A percentile compares a stretch with the other conserved stretches of the same genome.
Evolutionary conservation across 2,888 invertebrate species (phyloP).

Genomic region (Volucella inflata): DNA sequence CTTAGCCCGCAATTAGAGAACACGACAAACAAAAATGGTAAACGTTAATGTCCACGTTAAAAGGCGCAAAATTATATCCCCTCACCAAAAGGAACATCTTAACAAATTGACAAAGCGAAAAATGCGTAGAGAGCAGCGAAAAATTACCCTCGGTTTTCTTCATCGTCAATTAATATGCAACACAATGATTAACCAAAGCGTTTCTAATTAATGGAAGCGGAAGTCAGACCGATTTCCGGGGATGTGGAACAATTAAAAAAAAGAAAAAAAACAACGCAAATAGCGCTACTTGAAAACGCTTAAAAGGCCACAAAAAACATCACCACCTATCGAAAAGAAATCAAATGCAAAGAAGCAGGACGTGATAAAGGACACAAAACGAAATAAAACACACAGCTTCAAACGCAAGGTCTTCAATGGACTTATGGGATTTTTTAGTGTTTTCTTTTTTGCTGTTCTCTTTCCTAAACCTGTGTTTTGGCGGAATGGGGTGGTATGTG

Average conservation of each 20-base stretch:
- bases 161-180: conserved; percentile 46
- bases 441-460: neutral
- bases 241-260: neutral
- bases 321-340: conserved; percentile 29
- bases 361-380: neutral
- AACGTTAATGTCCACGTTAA: conserved; percentile 47
- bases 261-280: neutral
- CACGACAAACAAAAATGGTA: conserved; percentile 21
- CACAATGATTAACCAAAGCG: conserved; percentile 13
- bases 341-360: conserved; percentile 15
- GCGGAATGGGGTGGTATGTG: neutral
- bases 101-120: neutral
- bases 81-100: conserved; percentile 20
- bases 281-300: conserved; percentile 13
- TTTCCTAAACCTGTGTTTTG: no score
- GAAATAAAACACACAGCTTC: neutral
- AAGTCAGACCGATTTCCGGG: conserved; percentile 7
- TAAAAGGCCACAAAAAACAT: conserved; percentile 20
- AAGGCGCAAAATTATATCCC: conserved; percentile 42
- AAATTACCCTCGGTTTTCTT: neutral
- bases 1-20: conserved; percentile 7
- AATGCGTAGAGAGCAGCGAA: neutral
- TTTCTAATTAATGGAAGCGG: conserved; percentile 24
- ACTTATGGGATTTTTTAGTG: conserved; percentile 8
- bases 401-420: conserved; percentile 9